These are phyloP conservation scores for Lasioglossum oenotherae DNA, from an alignment of 2,888 invertebrate species.

Conservation along the genomic window DNA sequence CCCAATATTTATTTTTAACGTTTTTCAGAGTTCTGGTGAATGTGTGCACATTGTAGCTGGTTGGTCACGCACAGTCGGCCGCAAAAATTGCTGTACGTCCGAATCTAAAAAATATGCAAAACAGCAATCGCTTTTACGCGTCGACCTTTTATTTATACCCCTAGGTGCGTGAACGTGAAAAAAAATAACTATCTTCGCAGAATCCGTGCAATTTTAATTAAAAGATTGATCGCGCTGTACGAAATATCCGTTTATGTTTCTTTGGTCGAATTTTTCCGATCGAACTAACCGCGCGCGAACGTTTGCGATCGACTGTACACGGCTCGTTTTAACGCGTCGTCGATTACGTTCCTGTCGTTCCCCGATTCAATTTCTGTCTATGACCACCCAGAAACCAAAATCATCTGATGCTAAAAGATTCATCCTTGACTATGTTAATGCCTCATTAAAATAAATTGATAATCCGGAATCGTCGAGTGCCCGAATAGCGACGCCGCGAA, in stretches of 20 bases:
- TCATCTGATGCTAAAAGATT: slow-evolving; percentile 2
- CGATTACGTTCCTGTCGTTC: background rate
- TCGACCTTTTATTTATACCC: background rate
- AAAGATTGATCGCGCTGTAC: background rate
- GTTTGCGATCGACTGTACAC: background rate
- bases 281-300: background rate
- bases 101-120: background rate
- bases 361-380: background rate
- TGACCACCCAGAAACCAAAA: background rate
- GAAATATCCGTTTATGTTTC: background rate
- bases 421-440: slow-evolving; percentile 3
- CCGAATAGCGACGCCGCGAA: slow-evolving; percentile 2
- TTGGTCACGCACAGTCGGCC: background rate
- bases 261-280: background rate
- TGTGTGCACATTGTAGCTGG: background rate
- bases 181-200: background rate
- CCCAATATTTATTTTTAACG: background rate
- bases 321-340: background rate
- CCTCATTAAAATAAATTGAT: slow-evolving; percentile 4
- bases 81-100: background rate
- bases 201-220: background rate
- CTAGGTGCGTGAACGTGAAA: background rate
- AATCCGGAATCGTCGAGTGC: background rate
- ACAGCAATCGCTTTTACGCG: background rate
- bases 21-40: no score